These are phyloP conservation scores for Bhutanitis thaidina DNA, from an alignment of 2,888 invertebrate species.

Conservation along the genomic window DNA sequence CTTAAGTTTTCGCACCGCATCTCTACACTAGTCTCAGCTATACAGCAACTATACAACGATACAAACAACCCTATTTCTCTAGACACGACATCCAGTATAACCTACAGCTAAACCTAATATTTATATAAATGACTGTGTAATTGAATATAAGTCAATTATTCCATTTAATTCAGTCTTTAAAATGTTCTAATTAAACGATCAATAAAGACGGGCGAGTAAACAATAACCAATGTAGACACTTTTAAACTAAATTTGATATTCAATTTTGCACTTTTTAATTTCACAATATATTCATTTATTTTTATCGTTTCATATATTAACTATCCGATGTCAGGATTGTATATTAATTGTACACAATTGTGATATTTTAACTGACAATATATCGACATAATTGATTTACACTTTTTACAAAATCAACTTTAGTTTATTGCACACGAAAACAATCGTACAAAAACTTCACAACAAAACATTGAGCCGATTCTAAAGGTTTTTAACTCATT, in stretches of 20 bases:
- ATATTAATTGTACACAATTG: too few relatives aligned
- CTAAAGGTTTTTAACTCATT: constrained; percentile 4
- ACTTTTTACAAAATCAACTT: constrained; percentile 1
- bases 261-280: not conserved
- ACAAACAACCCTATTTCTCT: constrained; percentile 36
- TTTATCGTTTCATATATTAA: too few relatives aligned
- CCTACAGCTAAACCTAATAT: constrained; percentile 49
- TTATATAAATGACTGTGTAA: constrained; percentile 65
- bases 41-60: constrained; percentile 46
- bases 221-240: constrained; percentile 34
- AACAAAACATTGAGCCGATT: constrained; percentile 57
- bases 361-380: too few relatives aligned
- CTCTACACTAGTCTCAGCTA: constrained; percentile 26
- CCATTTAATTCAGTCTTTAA: constrained; percentile 74
- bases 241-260: not conserved
- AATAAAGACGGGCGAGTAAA: constrained; percentile 31
- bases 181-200: constrained; percentile 63
- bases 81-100: constrained; percentile 33
- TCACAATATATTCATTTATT: too few relatives aligned
- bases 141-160: constrained; percentile 69
- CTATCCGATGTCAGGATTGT: too few relatives aligned
- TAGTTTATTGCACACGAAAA: not conserved
- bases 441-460: constrained; percentile 42
- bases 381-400: constrained; percentile 26
- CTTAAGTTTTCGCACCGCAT: constrained; percentile 29